Base-by-base conservation (phyloP, 2,113 vertebrate species). In the Pollachius pollachius region DNA sequence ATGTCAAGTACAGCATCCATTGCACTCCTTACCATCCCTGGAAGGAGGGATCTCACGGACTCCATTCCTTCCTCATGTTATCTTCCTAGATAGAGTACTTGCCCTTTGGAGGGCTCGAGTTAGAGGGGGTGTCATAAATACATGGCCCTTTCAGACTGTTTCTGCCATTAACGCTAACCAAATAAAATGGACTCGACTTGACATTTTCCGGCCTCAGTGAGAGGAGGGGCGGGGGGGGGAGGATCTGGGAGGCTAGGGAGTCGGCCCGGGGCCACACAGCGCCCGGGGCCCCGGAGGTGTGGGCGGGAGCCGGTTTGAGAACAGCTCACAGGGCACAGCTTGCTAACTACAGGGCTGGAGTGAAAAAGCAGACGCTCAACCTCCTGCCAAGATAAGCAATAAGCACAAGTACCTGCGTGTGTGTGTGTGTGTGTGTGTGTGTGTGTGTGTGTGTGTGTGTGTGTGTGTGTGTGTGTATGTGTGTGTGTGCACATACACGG, bases 231-330 rank as follows among this genome's bases (percentile, higher is more conserved):
- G 8, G 37, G 41, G 41, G 41, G 41, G 41, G 41, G 41, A 12
- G 41, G 41, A 7, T 62, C 48, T 41, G 25, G 73, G 75, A 71
- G 16, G 61, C 65, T 72, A 15, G 65, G 71, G 82, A 88, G 78
- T 69, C 54, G 68, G 81, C 81, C 9, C 67, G 80, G 82, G 77
- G 80, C 81, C 84, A 89, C 90, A 91, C 74, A 84, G 65, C 70
- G 74, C 65, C 56, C 81, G 73, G 73, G 85, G 75, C 85, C 75
- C 78, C 75, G 81, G 82, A 86, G 79, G 78, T 75, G 74, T 65
- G 68, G 58, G 78, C 18, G 76, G 70, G 83, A 80, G 89, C 82
- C 80, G 85, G 81, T 80, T 80, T 84, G 52, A 74, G 30, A 69
- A 1, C 30, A 62, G 71, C 81, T 77, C 75, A 68, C 15, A 58